These are phyloP conservation scores for Circaetus gallicus DNA, from an alignment of 2,113 vertebrate genomes.

Conservation along the genomic window DNA sequence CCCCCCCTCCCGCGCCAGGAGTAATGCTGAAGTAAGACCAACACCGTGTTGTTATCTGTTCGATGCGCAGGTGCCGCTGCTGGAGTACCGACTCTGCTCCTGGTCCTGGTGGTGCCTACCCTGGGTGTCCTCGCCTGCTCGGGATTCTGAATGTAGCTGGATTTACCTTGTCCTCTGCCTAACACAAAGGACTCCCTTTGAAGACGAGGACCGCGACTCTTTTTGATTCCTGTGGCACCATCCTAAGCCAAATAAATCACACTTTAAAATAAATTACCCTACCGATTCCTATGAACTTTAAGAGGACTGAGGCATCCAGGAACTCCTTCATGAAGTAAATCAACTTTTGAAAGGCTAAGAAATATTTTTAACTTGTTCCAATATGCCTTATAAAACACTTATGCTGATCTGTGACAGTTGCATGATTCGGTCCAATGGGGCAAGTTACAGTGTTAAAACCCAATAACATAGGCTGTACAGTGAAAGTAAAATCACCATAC, in stretches of 20 bases:
- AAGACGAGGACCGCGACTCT: conserved; percentile 74
- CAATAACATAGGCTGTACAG: conserved; percentile 81
- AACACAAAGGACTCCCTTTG: conserved; percentile 77
- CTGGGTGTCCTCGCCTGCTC: conserved; percentile 78
- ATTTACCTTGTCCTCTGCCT: conserved; percentile 70
- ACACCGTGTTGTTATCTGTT: background rate
- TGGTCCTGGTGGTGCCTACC: conserved; percentile 76
- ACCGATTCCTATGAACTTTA: conserved; percentile 70
- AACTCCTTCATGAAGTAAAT: conserved; percentile 83
- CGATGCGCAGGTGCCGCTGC: conserved; percentile 61
- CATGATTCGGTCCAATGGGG: conserved; percentile 81
- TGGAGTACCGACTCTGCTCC: conserved; percentile 61
- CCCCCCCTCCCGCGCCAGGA: rapidly evolving
- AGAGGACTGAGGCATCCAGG: conserved; percentile 83
- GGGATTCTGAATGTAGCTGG: conserved; percentile 90
- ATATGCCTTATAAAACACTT: conserved; percentile 97
- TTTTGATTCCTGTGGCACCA: conserved; percentile 78
- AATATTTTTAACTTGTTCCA: conserved; percentile 93
- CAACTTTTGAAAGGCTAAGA: conserved; percentile 81
- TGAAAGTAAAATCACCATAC: conserved; percentile 79
- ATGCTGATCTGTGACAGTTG: conserved; percentile 88
- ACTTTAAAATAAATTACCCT: conserved; percentile 77
- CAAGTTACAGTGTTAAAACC: conserved; percentile 79
- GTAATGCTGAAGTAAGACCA: background rate
- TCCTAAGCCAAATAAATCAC: conserved; percentile 80